Base-by-base conservation (phyloP, 2,888 invertebrate species). In the Mechanitis mazaeus region DNA sequence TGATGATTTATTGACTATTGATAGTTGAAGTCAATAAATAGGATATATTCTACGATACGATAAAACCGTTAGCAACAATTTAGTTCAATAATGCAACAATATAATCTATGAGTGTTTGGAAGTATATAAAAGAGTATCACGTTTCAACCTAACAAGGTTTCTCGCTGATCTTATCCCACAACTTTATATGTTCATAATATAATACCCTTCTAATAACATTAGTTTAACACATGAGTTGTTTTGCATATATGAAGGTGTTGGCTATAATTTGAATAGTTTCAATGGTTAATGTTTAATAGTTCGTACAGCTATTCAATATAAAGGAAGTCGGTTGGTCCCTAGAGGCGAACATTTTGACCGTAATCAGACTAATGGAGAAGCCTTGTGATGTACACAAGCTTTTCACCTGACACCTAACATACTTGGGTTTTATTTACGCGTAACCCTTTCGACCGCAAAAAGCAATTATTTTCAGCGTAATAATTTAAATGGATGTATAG, bases 311-410 rank as follows among this genome's bases (percentile, higher is more conserved):
- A 66, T 64, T 60, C 61, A 64, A 60, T 67, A 64, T 63, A 63
- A 64, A 65, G 60, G 57, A 64, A 60, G 59, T 46, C 63, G 63
- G 50, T 57, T 57, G 72, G 75, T 77, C 83, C 80, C 77, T 65
- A 75, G 76, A 81, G 79, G 76, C 74, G 80, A 79, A 75, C 81
- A 79, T 84, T 84, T 83, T 82, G 86, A 85, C 85, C 85, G 87
- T 87, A 87, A 87, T 87, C 87, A 87, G 79, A 77, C 84, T 87
- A 87, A 87, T 87, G 86, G 84, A 83, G 80, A 80, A 80, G 82
- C 85, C 84, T 81, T 78, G 83, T 80, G 63, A 65, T 80, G 76
- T 78, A 75, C 73, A 80, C 78, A 76, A 81, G 78, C 81, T 76
- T 78, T 81, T 80, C 80, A 75, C 75, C 78, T 78, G 78, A 74